Evolutionary conservation across 2,888 invertebrate genomes (phyloP).

Genomic region (Caradrina clavipalpis): DNA sequence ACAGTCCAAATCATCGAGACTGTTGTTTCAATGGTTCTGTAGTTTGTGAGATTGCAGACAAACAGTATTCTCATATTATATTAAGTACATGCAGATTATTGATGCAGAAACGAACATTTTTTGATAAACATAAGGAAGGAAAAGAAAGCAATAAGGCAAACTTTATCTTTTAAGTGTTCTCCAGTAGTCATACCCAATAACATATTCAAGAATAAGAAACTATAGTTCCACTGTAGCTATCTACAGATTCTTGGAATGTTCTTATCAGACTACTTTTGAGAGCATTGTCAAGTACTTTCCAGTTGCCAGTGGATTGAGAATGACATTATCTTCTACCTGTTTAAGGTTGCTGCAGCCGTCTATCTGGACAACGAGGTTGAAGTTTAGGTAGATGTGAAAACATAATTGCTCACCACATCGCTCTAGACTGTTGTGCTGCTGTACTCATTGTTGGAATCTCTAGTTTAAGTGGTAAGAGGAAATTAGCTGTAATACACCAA

Average conservation of each 20-base stretch:
- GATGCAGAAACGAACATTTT: no score
- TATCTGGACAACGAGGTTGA: not conserved
- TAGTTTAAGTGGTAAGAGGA: not conserved
- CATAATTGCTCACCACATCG: not conserved
- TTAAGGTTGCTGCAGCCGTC: not conserved
- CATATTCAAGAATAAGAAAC: no score
- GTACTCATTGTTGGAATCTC: not conserved
- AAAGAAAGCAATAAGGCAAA: not conserved
- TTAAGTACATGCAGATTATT: conserved; percentile 15
- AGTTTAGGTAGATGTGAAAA: no score
- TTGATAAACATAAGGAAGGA: not conserved
- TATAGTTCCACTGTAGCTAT: no score
- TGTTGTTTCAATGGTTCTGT: not conserved
- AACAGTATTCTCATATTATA: not conserved
- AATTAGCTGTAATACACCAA: not conserved
- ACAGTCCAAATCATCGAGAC: conserved; percentile 7
- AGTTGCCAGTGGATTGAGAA: no score
- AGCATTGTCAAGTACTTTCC: no score
- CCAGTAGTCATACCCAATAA: no score
- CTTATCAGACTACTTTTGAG: no score
- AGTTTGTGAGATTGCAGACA: conserved; percentile 1
- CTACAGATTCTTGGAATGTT: no score
- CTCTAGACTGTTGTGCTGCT: not conserved
- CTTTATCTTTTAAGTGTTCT: no score
- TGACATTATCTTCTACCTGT: not conserved